Evolutionary conservation across 1,140 invertebrate genomes (phyloP), one percentile per base, ranked within the genome.

Genomic region (Coenobita brevimanus): DNA sequence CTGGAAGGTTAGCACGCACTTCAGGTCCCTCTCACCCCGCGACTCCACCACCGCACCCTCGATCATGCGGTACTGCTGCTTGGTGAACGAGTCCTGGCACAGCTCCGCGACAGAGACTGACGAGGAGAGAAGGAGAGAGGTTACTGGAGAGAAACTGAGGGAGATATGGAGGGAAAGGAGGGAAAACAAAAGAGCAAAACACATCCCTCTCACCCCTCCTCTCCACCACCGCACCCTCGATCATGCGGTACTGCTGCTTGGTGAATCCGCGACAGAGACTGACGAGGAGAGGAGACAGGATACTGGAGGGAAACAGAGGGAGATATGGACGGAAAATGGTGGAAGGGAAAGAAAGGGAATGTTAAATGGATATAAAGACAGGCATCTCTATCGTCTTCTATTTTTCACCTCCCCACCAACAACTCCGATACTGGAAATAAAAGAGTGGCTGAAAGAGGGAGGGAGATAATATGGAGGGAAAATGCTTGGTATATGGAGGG

Each of bases 1-100:
- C 93, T 97, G 97, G 92, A 98, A 98, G 60, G 84, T 86, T n/a
- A 86, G 57, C 97, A 96, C 95, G 93, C 97, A 98, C 93, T 98
- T 96, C 89, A 98, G 93, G 92, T 98, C 97, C 81, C 96, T 93
- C 93, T 98, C 97, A 92, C 97, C 97, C 92, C 96, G 95, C 3
- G 97, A 97, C 92, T 94, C 96, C 30, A 98, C 94, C 50, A 98
- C 96, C 0, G 97, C 97, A 15, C 97, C 97, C 91, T 98, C 97
- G 88, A 98, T 96, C 93, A 97, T 97, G 54, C 97, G 94, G 93
- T 97, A 97, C 90, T 97, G 93, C 88, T 96, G 95, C 91, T 96
- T 96, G 85, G 97, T 94, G 93, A 96, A 97, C 92, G 97, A 95
- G 91, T 96, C 96, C 92, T 97, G 97, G 94, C 97, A 97, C 85